Evolutionary conservation across 2,797 vertebrate genomes (phyloP).

Genomic region (Buceros bicornis): DNA sequence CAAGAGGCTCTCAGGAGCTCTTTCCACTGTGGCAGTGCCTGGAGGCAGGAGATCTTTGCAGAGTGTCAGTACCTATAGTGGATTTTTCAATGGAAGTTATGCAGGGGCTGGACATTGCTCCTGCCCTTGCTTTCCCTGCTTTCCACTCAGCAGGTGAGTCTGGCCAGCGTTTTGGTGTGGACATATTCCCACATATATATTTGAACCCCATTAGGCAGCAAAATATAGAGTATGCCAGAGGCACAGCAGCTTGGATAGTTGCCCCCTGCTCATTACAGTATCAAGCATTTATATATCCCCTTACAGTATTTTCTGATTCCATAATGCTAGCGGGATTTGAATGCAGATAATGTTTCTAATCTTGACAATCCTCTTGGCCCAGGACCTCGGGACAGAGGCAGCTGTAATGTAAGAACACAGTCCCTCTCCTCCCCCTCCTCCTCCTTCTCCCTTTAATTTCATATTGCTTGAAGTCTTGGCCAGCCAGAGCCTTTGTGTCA

Average conservation of each 20-base stretch:
- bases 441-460: conserved; percentile 28
- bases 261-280: conserved; percentile 48
- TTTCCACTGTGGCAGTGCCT: neutral
- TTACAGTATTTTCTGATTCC: conserved; percentile 58
- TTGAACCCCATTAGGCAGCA: neutral
- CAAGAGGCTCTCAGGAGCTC: accelerated
- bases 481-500: conserved; percentile 3
- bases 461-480: neutral
- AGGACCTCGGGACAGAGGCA: neutral
- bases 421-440: neutral
- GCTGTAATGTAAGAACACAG: conserved; percentile 47
- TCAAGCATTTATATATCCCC: conserved; percentile 35
- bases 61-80: neutral
- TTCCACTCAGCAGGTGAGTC: neutral
- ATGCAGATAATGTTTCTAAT: conserved; percentile 49
- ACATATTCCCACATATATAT: neutral
- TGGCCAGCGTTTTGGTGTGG: neutral
- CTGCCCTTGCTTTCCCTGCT: neutral
- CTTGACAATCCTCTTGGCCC: conserved; percentile 60
- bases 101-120: neutral
- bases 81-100: neutral
- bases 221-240: neutral
- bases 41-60: neutral
- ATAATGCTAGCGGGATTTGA: conserved; percentile 42
- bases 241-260: conserved; percentile 1